Conservation (phyloP, 2,797 vertebrate genomes). For the Echiichthys vipera region DNA sequence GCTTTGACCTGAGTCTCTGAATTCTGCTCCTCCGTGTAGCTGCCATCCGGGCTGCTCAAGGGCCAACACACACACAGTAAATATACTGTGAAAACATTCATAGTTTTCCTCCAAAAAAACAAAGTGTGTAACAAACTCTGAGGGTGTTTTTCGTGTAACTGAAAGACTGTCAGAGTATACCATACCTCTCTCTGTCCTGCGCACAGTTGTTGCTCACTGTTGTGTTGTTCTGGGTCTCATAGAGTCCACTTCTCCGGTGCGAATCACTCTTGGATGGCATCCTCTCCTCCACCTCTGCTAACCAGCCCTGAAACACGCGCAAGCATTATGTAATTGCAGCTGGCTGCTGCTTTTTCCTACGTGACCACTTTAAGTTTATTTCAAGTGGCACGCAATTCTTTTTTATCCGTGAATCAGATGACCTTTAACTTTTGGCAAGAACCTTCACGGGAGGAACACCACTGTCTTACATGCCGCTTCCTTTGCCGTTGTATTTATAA, state of each 20-base stretch:
- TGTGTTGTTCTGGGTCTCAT: constrained; percentile 88
- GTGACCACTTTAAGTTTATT: neutral
- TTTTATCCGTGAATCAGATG: constrained; percentile 8
- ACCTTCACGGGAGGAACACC: neutral
- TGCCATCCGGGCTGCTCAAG: constrained; percentile 99
- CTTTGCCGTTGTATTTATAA: constrained; percentile 19
- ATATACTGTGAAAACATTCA: constrained; percentile 84
- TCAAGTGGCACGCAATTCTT: neutral
- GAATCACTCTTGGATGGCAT: constrained; percentile 88
- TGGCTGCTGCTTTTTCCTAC: neutral
- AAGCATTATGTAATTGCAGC: neutral
- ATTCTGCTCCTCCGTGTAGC: constrained; percentile 98
- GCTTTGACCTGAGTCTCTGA: constrained; percentile 94
- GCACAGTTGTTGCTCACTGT: constrained; percentile 90
- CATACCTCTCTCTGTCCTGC: constrained; percentile 98
- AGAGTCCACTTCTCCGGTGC: constrained; percentile 88
- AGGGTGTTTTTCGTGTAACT: neutral
- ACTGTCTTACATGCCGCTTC: neutral
- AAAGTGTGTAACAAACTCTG: neutral
- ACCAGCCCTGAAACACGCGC: constrained; percentile 89
- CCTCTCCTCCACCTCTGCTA: constrained; percentile 94
- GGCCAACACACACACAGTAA: constrained; percentile 89
- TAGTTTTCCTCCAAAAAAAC: constrained; percentile 24
- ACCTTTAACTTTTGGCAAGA: constrained; percentile 6
- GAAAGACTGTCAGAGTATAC: constrained; percentile 60